Evolutionary conservation across 2,797 vertebrate species (phyloP), one percentile per base, ranked within the genome.

Genomic region (Orientallactaga sibirica): DNA sequence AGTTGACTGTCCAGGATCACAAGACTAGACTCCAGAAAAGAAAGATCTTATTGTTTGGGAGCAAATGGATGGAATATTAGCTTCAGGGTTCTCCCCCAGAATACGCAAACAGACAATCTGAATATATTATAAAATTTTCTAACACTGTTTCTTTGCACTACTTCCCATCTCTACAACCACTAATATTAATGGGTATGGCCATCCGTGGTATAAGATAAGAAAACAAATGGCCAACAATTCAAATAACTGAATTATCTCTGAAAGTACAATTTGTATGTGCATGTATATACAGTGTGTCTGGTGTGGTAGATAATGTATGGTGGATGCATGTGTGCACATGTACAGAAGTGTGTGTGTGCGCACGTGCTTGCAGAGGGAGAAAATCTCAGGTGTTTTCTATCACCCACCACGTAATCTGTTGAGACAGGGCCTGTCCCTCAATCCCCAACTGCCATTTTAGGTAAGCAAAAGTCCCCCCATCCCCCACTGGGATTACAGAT

Each of bases 221-320:
- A 37, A n/a, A 91, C 25, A 62, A 0, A 22, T 12, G 11, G 48
- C 41, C 8, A 5, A 12, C 33, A 83, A 79, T 14, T 14, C 81
- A 94, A 91, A 86, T 58, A 79, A 77, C 0, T n/a, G 11, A 29
- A 10, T 86, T 77, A 58, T 76, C 52, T 82, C 86, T 94, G 61
- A 93, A 95, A 88, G 80, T 37, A 90, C n/a, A 76, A 92, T 71
- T 82, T 85, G 52, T 52, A 12, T 52, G 52, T 52, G 52, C 52
- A 52, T 52, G 52, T 52, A 12, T 52, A 52, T 2, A 37, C 3
- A 52, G 52, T 52, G 52, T 52, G 52, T 52, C 11, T 52, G 52
- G 52, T 52, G 52, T 52, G 52, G 52, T 52, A 12, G 11, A 52
- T 52, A 52, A 52, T 52, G 52, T 52, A 52, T 52, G 52, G 33